Base-by-base conservation (phyloP, 2,797 vertebrate species). In the Lithobates sylvaticus region DNA sequence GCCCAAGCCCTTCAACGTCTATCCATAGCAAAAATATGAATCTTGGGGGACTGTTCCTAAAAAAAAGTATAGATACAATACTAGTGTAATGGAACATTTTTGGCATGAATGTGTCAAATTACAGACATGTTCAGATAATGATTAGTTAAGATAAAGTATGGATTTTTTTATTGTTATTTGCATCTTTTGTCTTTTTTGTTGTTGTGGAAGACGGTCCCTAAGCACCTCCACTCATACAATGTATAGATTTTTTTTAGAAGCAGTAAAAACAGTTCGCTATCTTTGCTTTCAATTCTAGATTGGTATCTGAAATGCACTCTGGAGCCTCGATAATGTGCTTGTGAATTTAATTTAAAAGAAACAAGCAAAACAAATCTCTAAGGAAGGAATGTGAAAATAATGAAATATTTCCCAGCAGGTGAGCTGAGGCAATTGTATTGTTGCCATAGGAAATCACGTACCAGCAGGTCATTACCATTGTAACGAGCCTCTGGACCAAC, bases 361-460 rank as follows among this genome's bases (percentile, higher is more conserved):
- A 95, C 90, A 93, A 92, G 93, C 91, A 92, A 95, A 94, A 94
- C 93, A 93, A 95, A 95, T 94, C 94, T 95, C 93, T 88, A 76
- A 10, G 92, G 94, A 94, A 92, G 92, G 91, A 90, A 91, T 92
- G 93, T 92, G 92, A 95, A 93, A 95, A 95, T 94, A 95, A 93
- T 95, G 94, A 95, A 95, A 95, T 94, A 94, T 94, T 94, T 94
- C 94, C 93, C 95, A 94, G 95, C 92, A 91, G 95, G 95, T 94
- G 94, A 94, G 93, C 94, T 92, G 84, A 92, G 92, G 94, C 93
- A 92, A 94, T 94, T 92, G 94, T 91, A 94, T 92, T 93, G 93
- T 93, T 94, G 93, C 93, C 88, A 94, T 92, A 92, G 91, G 92
- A 91, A 92, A 91, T 93, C 93, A 93, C 91, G 89, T 93, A 94